phyloP scores from a whole-genome alignment of 2,113 vertebrate genomes.

The Cynoglossus semilaevis region DNA sequence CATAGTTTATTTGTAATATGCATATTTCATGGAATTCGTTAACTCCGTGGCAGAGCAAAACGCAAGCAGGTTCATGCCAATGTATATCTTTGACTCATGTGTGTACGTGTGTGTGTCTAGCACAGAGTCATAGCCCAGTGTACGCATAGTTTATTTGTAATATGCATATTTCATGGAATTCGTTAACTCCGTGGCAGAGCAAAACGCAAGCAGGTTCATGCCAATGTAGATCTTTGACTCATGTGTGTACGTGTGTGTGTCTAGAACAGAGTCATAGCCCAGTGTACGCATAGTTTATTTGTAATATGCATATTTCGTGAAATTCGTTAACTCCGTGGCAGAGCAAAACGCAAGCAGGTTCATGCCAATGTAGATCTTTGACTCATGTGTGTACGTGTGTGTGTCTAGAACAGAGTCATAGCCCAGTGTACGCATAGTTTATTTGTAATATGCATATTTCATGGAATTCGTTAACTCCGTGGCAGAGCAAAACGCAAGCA shows the following conservation, averaged over 20 bases:
- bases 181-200: slow-evolving; percentile 38
- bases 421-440: slow-evolving; percentile 55
- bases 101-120: too few relatives aligned
- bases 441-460: slow-evolving; percentile 68
- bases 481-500: slow-evolving; percentile 41
- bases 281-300: slow-evolving; percentile 63
- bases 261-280: slow-evolving; percentile 39
- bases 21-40: slow-evolving; percentile 60
- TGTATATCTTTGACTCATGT: slow-evolving; percentile 36
- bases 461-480: slow-evolving; percentile 44
- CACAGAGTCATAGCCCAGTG: slow-evolving; percentile 41
- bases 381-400: slow-evolving; percentile 22
- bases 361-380: slow-evolving; percentile 40
- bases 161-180: slow-evolving; percentile 62
- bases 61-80: slow-evolving; percentile 44
- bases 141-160: slow-evolving; percentile 65
- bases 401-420: slow-evolving; percentile 35
- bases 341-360: slow-evolving; percentile 47
- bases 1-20: slow-evolving; percentile 67
- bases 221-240: slow-evolving; percentile 35
- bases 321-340: slow-evolving; percentile 41
- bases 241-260: slow-evolving; percentile 22
- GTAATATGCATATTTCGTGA: slow-evolving; percentile 63
- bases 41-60: slow-evolving; percentile 45
- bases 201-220: slow-evolving; percentile 49